A percentile compares a stretch with the other conserved stretches of the same genome.
phyloP scores from a whole-genome alignment of 2,888 invertebrate species.

The Epinotia ramella region DNA sequence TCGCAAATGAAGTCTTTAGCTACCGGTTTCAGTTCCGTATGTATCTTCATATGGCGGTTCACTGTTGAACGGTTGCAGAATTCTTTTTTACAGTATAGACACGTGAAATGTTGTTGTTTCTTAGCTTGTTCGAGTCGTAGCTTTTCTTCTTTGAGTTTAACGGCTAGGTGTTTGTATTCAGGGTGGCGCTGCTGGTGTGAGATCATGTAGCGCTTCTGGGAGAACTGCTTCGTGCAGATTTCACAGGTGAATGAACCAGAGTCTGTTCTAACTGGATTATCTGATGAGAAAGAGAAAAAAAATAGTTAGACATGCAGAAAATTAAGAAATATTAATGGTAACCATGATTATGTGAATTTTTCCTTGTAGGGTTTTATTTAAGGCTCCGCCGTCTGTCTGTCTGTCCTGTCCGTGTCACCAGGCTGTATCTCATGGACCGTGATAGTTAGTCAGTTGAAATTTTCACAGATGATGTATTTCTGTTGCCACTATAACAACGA shows the following conservation, averaged over 20 bases:
- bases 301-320: background rate
- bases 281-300: background rate
- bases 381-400: no score
- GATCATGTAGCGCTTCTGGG: slow-evolving; percentile 14
- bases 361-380: no score
- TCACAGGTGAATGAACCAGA: slow-evolving; percentile 1
- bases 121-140: background rate
- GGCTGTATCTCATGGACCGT: no score
- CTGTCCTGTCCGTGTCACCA: no score
- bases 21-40: background rate
- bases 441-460: background rate
- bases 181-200: slow-evolving; percentile 10
- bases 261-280: background rate
- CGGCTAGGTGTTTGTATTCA: slow-evolving; percentile 1
- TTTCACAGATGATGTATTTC: background rate
- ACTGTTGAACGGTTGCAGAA: slow-evolving; percentile 4
- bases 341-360: no score
- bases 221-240: slow-evolving; percentile 15
- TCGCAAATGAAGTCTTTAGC: slow-evolving; percentile 13
- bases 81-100: slow-evolving; percentile 11
- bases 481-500: no score
- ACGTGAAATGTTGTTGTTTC: slow-evolving; percentile 4
- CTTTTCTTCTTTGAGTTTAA: slow-evolving; percentile 3
- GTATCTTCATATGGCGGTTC: slow-evolving; percentile 17
- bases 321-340: no score